Conservation (phyloP, 2,888 invertebrate species). For the Calliopum simillimum region DNA sequence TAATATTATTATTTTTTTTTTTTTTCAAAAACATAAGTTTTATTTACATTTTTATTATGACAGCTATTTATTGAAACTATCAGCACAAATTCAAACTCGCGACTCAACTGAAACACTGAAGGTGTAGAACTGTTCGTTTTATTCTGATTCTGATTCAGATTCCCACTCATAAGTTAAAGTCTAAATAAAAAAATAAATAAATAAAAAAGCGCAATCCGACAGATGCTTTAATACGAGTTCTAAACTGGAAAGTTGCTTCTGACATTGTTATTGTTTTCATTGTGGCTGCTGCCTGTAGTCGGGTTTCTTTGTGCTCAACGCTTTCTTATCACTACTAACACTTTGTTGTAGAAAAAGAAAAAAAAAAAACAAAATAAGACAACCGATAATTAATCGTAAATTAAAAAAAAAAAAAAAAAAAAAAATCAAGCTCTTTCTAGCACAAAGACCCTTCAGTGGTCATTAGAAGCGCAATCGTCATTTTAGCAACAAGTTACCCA, state of each 20-base stretch:
- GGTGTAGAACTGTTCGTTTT: conserved; percentile 13
- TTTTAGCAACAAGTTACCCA: too few species aligned
- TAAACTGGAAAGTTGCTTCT: not conserved
- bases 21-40: too few species aligned
- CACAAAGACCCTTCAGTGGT: too few species aligned
- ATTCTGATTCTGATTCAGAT: conserved; percentile 5
- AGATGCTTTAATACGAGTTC: not conserved
- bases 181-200: not conserved
- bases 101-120: conserved; percentile 9
- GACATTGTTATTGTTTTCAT: not conserved
- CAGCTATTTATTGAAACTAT: too few species aligned
- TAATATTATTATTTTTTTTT: too few species aligned
- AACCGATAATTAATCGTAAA: too few species aligned
- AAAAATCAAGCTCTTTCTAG: too few species aligned
- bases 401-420: too few species aligned
- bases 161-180: not conserved
- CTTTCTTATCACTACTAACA: not conserved
- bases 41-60: too few species aligned
- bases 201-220: too few species aligned
- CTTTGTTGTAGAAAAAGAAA: not conserved
- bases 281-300: not conserved
- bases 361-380: too few species aligned
- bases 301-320: not conserved
- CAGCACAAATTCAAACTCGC: not conserved
- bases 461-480: too few species aligned